Conservation (phyloP, 23 tunicate species). For the Ciona savignyi region DNA sequence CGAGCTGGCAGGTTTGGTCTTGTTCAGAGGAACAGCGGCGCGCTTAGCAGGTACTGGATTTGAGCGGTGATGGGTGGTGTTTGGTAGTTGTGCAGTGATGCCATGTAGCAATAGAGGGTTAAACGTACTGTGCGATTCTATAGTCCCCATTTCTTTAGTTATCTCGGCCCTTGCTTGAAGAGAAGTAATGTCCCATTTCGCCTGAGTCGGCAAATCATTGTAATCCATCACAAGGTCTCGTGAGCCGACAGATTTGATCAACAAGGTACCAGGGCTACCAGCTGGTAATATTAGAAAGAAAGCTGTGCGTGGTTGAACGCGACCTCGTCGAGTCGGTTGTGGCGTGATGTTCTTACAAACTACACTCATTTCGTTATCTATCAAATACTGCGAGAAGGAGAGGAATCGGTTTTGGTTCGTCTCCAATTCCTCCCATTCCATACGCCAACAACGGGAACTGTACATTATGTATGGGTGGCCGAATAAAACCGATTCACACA, state of each 20-base stretch:
- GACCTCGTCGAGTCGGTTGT: constrained; percentile 1
- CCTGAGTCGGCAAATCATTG: constrained; percentile 6
- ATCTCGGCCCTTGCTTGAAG: constrained; percentile 29
- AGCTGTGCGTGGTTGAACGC: constrained; percentile 14
- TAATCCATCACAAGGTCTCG: constrained; percentile 30
- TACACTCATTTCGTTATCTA: constrained; percentile 22
- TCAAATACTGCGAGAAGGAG: constrained; percentile 39
- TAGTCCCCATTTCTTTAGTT: constrained; percentile 3
- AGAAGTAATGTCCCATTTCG: constrained; percentile 20
- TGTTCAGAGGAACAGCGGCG: too few species aligned
- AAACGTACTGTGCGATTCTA: constrained; percentile 18
- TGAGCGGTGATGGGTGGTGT: too few species aligned
- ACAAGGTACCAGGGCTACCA: constrained; percentile 16
- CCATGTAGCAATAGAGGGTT: constrained; percentile 57
- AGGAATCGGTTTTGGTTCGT: constrained; percentile 54
- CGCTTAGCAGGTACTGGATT: too few species aligned
- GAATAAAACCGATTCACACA: constrained; percentile 74
- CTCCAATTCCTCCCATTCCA: constrained; percentile 94
- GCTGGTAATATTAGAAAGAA: constrained; percentile 70
- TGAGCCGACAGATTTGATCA: constrained; percentile 52
- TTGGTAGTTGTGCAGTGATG: too few species aligned
- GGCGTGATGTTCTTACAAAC: constrained; percentile 57
- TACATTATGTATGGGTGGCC: constrained; percentile 42
- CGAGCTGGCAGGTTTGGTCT: too few species aligned
- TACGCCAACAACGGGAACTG: constrained; percentile 80